phyloP scores from a whole-genome alignment of 2,113 vertebrate genomes.

The Scomber japonicus region DNA sequence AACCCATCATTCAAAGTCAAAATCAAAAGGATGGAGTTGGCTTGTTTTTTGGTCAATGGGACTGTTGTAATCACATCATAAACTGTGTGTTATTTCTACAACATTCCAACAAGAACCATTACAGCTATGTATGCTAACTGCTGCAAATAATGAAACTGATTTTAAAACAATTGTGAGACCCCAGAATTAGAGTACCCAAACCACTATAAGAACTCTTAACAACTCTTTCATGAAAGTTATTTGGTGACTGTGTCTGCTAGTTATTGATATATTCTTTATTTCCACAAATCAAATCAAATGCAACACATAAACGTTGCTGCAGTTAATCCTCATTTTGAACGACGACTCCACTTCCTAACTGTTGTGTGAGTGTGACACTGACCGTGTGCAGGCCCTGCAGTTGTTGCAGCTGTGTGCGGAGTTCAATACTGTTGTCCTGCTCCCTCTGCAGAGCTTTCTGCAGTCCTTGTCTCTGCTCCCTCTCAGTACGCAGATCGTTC shows the following conservation, averaged over 20 bases:
- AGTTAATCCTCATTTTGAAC: background rate
- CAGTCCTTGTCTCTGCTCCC: conserved; percentile 91
- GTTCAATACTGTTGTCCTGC: conserved; percentile 89
- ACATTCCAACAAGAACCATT: no score
- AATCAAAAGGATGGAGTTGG: no score
- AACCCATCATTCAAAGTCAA: no score
- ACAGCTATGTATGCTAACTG: background rate
- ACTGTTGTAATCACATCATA: background rate
- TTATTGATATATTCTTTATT: background rate
- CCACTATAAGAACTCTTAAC: background rate
- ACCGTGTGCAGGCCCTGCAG: conserved; percentile 90
- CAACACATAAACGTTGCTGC: background rate
- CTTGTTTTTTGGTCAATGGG: no score
- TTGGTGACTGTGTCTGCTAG: background rate
- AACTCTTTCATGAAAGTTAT: background rate
- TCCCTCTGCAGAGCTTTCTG: conserved; percentile 91
- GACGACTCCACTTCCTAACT: background rate
- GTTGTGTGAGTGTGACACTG: conserved; percentile 35
- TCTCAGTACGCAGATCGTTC: conserved; percentile 91
- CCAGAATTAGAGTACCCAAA: background rate
- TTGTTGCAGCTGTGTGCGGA: conserved; percentile 94
- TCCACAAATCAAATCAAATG: background rate
- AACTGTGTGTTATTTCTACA: no score
- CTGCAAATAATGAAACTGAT: background rate
- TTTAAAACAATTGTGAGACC: background rate